These are phyloP conservation scores for Lycophotia porphyrea DNA, from an alignment of 2,888 invertebrate genomes.

Conservation along the genomic window DNA sequence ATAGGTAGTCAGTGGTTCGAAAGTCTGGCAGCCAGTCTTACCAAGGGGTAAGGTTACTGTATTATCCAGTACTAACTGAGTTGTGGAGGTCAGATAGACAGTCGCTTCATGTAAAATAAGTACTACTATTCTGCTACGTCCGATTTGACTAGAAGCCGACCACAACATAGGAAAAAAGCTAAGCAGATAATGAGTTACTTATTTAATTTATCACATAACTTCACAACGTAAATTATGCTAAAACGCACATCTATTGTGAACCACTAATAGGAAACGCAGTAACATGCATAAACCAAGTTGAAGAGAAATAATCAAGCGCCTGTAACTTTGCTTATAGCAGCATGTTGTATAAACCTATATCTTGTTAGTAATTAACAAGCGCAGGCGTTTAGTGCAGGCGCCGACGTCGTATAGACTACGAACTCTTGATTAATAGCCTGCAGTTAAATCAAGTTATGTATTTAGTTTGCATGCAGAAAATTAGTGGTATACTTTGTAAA, in stretches of 20 bases:
- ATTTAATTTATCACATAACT: background rate
- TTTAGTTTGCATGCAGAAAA: constrained; percentile 11
- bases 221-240: background rate
- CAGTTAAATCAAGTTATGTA: constrained; percentile 9
- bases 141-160: background rate
- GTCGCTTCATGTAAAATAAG: background rate
- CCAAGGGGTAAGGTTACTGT: background rate
- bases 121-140: background rate
- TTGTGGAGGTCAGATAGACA: background rate
- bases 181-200: background rate
- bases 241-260: background rate
- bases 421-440: constrained; percentile 32
- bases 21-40: background rate
- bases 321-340: constrained; percentile 58
- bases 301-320: constrained; percentile 64
- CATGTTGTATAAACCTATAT: constrained; percentile 53
- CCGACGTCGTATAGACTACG: background rate
- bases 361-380: constrained; percentile 65
- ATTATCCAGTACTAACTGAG: background rate
- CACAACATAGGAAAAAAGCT: background rate
- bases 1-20: background rate
- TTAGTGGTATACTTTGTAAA: background rate
- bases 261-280: constrained; percentile 2
- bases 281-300: constrained; percentile 21
- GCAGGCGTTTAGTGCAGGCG: constrained; percentile 61